phyloP scores from a whole-genome alignment of 2,888 invertebrate genomes.

The Chloroclystis v-ata region DNA sequence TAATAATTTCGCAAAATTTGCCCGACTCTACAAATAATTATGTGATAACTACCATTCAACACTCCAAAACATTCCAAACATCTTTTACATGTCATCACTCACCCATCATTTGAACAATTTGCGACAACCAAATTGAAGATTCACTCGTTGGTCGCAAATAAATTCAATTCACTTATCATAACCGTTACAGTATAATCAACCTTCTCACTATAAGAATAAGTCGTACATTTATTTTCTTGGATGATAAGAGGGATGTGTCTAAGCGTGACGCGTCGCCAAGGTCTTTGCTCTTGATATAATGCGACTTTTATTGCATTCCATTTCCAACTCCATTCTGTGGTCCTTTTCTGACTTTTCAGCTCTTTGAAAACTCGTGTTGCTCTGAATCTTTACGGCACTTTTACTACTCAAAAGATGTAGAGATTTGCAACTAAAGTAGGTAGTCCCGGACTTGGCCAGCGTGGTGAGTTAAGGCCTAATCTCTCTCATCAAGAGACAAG shows the following conservation, averaged over 20 bases:
- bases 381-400: conserved; percentile 35
- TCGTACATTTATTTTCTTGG: background rate
- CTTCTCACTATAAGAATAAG: background rate
- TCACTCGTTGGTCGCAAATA: conserved; percentile 39
- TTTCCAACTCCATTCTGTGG: conserved; percentile 57
- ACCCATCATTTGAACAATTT: conserved; percentile 10
- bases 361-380: conserved; percentile 25
- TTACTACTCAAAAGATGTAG: conserved; percentile 24
- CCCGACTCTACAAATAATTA: background rate
- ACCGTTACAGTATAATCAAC: background rate
- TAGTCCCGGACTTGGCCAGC: no score
- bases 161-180: conserved; percentile 39
- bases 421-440: no score
- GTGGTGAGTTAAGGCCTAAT: no score
- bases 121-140: conserved; percentile 17
- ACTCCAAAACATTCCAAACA: background rate
- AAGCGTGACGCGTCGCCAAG: conserved; percentile 37
- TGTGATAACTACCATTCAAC: no score
- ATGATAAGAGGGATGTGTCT: background rate
- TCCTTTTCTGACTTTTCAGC: conserved; percentile 46
- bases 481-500: no score
- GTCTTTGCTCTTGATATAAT: conserved; percentile 66
- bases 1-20: no score
- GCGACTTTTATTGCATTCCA: conserved; percentile 68
- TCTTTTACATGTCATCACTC: background rate